These are phyloP conservation scores for western clawed frog (Xenopus tropicalis) DNA, from an alignment of 2,113 vertebrate species.

Conservation along the genomic window DNA sequence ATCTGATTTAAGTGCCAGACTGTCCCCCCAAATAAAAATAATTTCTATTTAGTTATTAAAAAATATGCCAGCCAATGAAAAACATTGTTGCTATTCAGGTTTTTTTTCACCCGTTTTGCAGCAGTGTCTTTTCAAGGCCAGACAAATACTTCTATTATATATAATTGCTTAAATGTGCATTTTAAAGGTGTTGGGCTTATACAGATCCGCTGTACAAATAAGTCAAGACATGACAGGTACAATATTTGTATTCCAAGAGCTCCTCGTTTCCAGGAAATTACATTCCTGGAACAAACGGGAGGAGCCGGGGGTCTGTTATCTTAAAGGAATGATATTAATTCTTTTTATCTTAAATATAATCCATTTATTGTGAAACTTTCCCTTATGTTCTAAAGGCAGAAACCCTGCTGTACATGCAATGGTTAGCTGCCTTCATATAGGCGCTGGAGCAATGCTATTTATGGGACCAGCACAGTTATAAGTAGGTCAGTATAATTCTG, in stretches of 20 bases:
- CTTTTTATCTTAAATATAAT: background rate
- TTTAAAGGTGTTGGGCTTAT: background rate
- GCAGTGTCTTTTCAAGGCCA: background rate
- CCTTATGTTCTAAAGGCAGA: no score
- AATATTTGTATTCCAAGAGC: conserved; percentile 33
- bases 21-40: no score
- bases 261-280: conserved; percentile 33
- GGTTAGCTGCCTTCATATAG: no score
- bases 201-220: conserved; percentile 11
- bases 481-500: no score
- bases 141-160: conserved; percentile 1
- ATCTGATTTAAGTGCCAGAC: no score
- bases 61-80: no score
- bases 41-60: no score
- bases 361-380: background rate
- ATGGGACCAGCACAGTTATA: no score
- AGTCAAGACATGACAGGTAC: conserved; percentile 19
- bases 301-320: conserved; percentile 3
- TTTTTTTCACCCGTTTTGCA: no score
- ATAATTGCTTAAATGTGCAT: conserved; percentile 6
- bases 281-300: conserved; percentile 24
- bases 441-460: no score
- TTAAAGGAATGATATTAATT: conserved; percentile 17
- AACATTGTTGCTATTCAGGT: no score
- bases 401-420: no score